These are phyloP conservation scores for Sinohyriopsis cumingii DNA, from an alignment of 2,888 invertebrate species.

Conservation along the genomic window DNA sequence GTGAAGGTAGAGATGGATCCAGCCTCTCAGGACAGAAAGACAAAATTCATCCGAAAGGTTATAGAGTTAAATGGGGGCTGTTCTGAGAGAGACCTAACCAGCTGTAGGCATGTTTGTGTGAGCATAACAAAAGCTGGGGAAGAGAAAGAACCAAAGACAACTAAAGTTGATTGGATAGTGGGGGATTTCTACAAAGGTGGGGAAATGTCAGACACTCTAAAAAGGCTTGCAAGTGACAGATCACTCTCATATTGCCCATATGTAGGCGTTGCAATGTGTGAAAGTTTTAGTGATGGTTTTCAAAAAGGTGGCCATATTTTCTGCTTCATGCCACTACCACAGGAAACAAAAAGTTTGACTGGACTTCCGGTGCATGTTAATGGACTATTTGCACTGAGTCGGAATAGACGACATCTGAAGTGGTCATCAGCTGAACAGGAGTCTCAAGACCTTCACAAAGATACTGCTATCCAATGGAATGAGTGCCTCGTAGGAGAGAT, in stretches of 20 bases:
- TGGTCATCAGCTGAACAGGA: conserved; percentile 59
- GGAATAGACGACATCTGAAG: conserved; percentile 64
- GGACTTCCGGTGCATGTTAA: conserved; percentile 68
- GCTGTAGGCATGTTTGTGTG: too few relatives aligned
- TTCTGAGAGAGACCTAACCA: too few relatives aligned
- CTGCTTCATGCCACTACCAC: conserved; percentile 64
- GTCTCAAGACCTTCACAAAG: conserved; percentile 21
- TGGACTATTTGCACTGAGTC: conserved; percentile 64
- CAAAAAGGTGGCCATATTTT: conserved; percentile 50
- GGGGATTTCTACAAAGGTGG: conserved; percentile 38
- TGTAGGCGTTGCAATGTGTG: conserved; percentile 24
- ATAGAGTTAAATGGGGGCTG: too few relatives aligned
- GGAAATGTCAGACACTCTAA: conserved; percentile 28
- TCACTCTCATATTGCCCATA: conserved; percentile 28
- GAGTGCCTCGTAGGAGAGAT: conserved; percentile 52
- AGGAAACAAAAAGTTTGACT: conserved; percentile 50
- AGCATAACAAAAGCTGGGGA: not conserved
- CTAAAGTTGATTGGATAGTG: conserved; percentile 33
- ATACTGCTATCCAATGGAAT: conserved; percentile 58
- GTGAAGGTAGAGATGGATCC: too few relatives aligned
- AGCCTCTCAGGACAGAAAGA: too few relatives aligned
- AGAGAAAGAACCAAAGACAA: not conserved
- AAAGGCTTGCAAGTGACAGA: conserved; percentile 17
- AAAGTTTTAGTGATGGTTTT: not conserved
- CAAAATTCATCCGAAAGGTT: too few relatives aligned